phyloP scores from a whole-genome alignment of 2,113 vertebrate species.

The Emydocephalus ijimae region DNA sequence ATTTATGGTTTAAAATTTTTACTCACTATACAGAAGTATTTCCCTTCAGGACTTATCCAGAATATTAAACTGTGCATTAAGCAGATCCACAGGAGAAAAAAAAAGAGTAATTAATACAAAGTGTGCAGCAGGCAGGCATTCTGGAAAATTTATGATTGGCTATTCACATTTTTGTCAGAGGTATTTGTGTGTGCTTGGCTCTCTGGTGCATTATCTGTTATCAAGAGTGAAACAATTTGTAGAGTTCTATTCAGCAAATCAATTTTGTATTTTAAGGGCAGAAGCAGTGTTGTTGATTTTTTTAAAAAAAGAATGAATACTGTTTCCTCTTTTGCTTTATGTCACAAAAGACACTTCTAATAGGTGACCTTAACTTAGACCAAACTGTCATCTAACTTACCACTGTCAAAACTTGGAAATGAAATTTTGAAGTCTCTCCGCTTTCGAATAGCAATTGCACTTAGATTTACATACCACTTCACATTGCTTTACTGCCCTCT shows the following conservation, averaged over 20 bases:
- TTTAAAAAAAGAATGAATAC: background rate
- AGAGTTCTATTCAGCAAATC: background rate
- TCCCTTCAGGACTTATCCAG: background rate
- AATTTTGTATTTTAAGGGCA: constrained; percentile 4
- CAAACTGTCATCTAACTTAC: background rate
- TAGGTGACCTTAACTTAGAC: background rate
- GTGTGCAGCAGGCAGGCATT: background rate
- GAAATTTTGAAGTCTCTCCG: background rate
- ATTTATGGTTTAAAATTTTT: background rate
- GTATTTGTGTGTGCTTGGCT: background rate
- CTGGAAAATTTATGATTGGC: background rate
- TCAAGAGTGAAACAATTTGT: constrained; percentile 12
- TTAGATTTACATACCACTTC: no score
- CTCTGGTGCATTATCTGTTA: background rate
- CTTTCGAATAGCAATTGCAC: background rate
- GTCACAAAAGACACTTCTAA: background rate
- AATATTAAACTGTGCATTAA: background rate
- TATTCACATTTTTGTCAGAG: background rate
- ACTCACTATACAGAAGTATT: background rate
- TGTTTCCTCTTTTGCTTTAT: background rate
- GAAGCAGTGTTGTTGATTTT: background rate
- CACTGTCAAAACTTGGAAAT: background rate
- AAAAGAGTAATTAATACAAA: background rate
- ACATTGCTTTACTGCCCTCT: no score
- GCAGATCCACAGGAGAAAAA: background rate